Evolutionary conservation across 1,140 invertebrate genomes (phyloP).

Genomic region (Scaptomyza montana): DNA sequence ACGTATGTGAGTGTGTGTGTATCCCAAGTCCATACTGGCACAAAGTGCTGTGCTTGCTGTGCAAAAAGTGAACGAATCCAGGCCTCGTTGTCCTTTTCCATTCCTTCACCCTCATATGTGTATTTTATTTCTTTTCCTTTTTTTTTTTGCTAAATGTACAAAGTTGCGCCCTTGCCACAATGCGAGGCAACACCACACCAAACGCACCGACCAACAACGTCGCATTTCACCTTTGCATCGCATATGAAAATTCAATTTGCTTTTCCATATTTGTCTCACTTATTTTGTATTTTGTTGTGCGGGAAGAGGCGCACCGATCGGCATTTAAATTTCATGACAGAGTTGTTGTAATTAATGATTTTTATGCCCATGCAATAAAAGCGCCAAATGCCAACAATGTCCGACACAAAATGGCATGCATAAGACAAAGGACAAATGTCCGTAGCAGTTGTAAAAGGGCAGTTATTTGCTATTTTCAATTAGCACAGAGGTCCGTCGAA

Average conservation of each 20-base stretch:
- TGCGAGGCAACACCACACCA: neutral
- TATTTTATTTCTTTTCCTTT: neutral
- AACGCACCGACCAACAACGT: neutral
- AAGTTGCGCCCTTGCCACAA: slow-evolving; percentile 21
- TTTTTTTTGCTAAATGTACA: slow-evolving; percentile 27
- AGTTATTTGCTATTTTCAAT: slow-evolving; percentile 38
- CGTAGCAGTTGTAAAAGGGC: slow-evolving; percentile 24
- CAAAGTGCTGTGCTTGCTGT: slow-evolving; percentile 71
- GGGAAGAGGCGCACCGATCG: slow-evolving; percentile 13
- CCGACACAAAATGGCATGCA: slow-evolving; percentile 6
- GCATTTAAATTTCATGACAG: slow-evolving; percentile 76
- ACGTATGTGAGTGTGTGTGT: slow-evolving; percentile 11
- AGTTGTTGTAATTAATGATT: slow-evolving; percentile 80
- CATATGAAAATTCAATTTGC: slow-evolving; percentile 79
- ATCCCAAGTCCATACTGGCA: slow-evolving; percentile 24
- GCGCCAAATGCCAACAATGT: slow-evolving; percentile 40
- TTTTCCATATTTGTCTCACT: slow-evolving; percentile 73
- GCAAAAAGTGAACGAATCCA: slow-evolving; percentile 39
- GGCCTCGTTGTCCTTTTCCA: slow-evolving; percentile 15
- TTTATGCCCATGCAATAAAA: slow-evolving; percentile 74
- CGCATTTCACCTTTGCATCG: slow-evolving; percentile 62
- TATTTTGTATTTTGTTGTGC: slow-evolving; percentile 53
- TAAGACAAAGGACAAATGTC: slow-evolving; percentile 7
- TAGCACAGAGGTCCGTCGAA: slow-evolving; percentile 14
- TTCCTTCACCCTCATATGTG: neutral